Evolutionary conservation across 2,888 invertebrate genomes (phyloP).

Genomic region (Drosophila niveifrons): DNA sequence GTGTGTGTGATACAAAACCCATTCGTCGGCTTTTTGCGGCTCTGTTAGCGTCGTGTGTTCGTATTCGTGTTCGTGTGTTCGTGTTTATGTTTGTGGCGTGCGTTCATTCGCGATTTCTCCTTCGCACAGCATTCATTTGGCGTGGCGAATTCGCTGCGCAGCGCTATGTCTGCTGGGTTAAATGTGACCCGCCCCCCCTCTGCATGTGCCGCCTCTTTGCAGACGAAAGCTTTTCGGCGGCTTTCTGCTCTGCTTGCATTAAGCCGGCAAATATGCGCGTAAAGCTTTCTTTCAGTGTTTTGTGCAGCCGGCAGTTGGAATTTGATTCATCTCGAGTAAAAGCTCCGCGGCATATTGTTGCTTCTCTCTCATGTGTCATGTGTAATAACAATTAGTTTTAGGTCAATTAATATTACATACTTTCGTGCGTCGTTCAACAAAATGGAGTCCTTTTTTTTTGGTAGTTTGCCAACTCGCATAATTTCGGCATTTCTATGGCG

Average conservation of each 20-base stretch:
- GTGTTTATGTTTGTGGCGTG: conserved; percentile 4
- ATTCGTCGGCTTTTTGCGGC: conserved; percentile 33
- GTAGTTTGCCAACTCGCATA: neutral
- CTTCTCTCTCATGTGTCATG: neutral
- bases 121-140: conserved; percentile 33
- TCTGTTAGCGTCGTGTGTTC: neutral
- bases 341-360: conserved; percentile 1
- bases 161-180: conserved; percentile 53
- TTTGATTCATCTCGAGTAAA: neutral
- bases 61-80: conserved; percentile 2
- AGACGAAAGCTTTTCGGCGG: conserved; percentile 18
- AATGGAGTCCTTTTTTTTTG: neutral
- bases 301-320: conserved; percentile 9
- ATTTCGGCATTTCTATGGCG: neutral
- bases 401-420: neutral
- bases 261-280: conserved; percentile 16
- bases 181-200: neutral
- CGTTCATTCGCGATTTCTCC: conserved; percentile 36
- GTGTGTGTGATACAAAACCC: conserved; percentile 2
- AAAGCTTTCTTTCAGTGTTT: conserved; percentile 24
- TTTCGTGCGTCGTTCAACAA: too few species aligned
- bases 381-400: neutral
- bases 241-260: neutral
- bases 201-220: conserved; percentile 34
- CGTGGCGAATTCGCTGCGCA: conserved; percentile 55